phyloP scores from a whole-genome alignment of 1,140 invertebrate genomes.

The Zaprionus lachaisei region DNA sequence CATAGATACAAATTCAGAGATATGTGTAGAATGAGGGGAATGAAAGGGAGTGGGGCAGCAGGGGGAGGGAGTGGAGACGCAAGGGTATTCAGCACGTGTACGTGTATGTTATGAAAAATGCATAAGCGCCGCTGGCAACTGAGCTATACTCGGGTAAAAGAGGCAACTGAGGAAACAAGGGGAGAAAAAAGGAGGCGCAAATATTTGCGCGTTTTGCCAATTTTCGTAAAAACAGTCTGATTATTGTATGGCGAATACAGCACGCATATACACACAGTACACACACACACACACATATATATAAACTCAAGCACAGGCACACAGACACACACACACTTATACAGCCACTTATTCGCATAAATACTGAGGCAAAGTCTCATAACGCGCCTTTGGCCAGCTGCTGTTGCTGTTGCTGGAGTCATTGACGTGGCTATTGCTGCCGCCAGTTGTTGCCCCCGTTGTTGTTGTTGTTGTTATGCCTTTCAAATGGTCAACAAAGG shows the following conservation, averaged over 20 bases:
- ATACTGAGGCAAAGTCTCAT: conserved; percentile 30
- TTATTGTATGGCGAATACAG: conserved; percentile 52
- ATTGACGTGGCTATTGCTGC: conserved; percentile 28
- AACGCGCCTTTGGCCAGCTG: conserved; percentile 55
- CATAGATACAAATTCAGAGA: conserved; percentile 15
- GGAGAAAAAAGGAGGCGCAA: conserved; percentile 14
- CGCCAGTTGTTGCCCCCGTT: conserved; percentile 4
- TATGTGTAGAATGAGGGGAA: background rate
- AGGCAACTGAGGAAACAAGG: background rate
- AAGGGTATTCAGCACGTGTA: conserved; percentile 71
- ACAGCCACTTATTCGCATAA: background rate
- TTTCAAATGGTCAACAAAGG: no score
- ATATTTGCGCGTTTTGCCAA: conserved; percentile 74
- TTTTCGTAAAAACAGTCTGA: conserved; percentile 71
- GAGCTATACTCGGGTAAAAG: conserved; percentile 5
- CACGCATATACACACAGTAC: conserved; percentile 11
- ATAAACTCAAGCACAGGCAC: conserved; percentile 2
- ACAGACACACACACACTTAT: conserved; percentile 22
- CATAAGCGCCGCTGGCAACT: conserved; percentile 69
- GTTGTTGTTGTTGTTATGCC: background rate
- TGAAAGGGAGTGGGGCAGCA: background rate
- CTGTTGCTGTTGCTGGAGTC: conserved; percentile 51
- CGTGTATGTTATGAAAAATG: conserved; percentile 74
- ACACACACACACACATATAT: conserved; percentile 12
- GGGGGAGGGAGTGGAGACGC: conserved; percentile 16